Conservation (phyloP, 2,888 invertebrate genomes). For the Adelphocoris suturalis region DNA sequence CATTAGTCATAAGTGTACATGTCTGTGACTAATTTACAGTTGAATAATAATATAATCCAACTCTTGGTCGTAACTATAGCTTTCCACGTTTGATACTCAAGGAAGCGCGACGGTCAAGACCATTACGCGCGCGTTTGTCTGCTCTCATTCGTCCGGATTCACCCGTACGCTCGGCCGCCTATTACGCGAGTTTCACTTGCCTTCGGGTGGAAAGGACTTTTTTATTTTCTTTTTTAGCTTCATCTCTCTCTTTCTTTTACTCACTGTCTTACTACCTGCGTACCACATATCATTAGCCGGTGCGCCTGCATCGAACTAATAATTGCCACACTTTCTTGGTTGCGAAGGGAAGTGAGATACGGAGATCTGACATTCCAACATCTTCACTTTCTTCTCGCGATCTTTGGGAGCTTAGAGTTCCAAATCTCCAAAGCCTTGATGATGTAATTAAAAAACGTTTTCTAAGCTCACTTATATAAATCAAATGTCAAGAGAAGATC, state of each 20-base stretch:
- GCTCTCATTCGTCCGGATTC: slow-evolving; percentile 63
- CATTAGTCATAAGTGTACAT: too few species aligned
- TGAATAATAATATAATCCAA: slow-evolving; percentile 3
- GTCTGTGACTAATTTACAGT: background rate
- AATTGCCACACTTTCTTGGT: slow-evolving; percentile 45
- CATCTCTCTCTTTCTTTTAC: background rate
- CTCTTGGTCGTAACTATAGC: background rate
- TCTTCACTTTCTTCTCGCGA: background rate
- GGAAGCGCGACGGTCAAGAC: slow-evolving; percentile 51
- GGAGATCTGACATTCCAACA: background rate
- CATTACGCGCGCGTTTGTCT: slow-evolving; percentile 49
- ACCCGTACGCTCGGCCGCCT: slow-evolving; percentile 25
- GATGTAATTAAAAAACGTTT: background rate
- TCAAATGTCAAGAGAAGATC: too few species aligned
- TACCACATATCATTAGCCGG: slow-evolving; percentile 43
- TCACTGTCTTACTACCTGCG: background rate
- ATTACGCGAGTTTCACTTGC: slow-evolving; percentile 47
- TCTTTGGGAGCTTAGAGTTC: background rate
- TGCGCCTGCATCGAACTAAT: slow-evolving; percentile 36
- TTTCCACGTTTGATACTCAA: slow-evolving; percentile 16
- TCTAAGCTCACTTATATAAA: too few species aligned
- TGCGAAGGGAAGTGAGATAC: slow-evolving; percentile 13
- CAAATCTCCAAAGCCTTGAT: background rate
- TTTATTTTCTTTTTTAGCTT: background rate
- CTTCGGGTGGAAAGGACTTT: slow-evolving; percentile 31